Base-by-base conservation (phyloP, 1,140 invertebrate species). In the Dolichoris vasculosae region DNA sequence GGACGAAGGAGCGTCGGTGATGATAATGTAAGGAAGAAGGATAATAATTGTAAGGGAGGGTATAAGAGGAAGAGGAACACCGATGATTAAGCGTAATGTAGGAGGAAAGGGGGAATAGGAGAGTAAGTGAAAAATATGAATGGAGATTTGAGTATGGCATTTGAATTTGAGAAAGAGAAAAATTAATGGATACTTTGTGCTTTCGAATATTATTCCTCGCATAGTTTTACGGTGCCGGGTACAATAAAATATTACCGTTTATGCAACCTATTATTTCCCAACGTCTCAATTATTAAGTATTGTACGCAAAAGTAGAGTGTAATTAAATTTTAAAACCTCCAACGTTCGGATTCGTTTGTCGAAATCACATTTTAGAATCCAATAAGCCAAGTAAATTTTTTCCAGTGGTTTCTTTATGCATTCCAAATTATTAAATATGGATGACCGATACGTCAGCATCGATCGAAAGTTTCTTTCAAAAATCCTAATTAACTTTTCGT, bases 31-130 rank as follows among this genome's bases (percentile, higher is more conserved):
- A 48, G 75, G 59, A 77, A 59, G 73, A 78, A 59, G 46, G 73
- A 67, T 69, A 78, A 84, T 84, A 67, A 69, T 84, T 51, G 59
- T 23, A 43, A 63, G 43, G 9, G 20, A 51, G 64, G 35, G 46
- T 15, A 11, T 7, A 80, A 40, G 51, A 63, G 30, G 26, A 43
- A 43, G 51, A 43, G 69, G 35, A 43, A 46, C 69, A 46, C n/a
- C 63, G 40, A 76, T 76, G 82, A 83, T 83, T 76, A 76, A 83
- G 67, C 80, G 64, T 46, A 32, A 67, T 64, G 48, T 23, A 11
- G 35, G 59, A 67, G 3, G 7, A 59, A 35, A 32, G 64, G 30
- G 32, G 11, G 30, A 43, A 55, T 30, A 17, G 77, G 55, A 15
- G 32, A 23, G 23, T 63, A 64, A 64, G 38, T 79, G 77, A 64